A percentile compares a stretch with the other conserved stretches of the same genome.
These are phyloP conservation scores for Umimayanthus kanabou DNA, from an alignment of 92 coral and sea anemone genomes.

Conservation along the genomic window DNA sequence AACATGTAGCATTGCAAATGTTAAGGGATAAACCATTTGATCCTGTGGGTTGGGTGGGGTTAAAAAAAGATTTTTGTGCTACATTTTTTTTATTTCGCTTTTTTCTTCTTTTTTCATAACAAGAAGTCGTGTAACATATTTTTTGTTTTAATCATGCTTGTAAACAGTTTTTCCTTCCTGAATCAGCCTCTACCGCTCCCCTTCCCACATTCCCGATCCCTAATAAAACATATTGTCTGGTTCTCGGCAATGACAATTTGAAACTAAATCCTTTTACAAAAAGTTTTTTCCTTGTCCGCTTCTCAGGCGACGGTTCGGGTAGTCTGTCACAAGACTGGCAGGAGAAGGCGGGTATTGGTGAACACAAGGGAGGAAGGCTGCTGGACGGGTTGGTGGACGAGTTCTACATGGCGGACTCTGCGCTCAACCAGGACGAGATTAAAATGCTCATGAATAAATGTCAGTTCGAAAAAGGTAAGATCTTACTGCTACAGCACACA, in stretches of 20 bases:
- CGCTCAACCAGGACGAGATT: slow-evolving; percentile 84
- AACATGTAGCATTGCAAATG: no score
- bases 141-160: no score
- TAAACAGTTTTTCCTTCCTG: no score
- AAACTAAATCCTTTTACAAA: not conserved
- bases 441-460: slow-evolving; percentile 90
- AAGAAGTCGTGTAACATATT: no score
- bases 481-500: not conserved
- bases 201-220: no score
- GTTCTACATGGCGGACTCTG: slow-evolving; percentile 92
- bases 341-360: slow-evolving; percentile 93
- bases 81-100: no score
- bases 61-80: no score
- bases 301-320: slow-evolving; percentile 59
- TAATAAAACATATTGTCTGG: no score
- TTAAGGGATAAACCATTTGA: no score
- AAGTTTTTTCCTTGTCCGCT: not conserved
- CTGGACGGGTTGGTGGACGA: slow-evolving; percentile 84
- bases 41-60: no score
- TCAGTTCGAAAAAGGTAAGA: slow-evolving; percentile 92
- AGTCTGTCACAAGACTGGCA: slow-evolving; percentile 94
- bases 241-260: not conserved
- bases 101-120: no score
- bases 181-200: no score
- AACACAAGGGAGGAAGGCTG: slow-evolving; percentile 73